Evolutionary conservation across 2,888 invertebrate species (phyloP).

Genomic region (Acanthococcus lagerstroemiae): DNA sequence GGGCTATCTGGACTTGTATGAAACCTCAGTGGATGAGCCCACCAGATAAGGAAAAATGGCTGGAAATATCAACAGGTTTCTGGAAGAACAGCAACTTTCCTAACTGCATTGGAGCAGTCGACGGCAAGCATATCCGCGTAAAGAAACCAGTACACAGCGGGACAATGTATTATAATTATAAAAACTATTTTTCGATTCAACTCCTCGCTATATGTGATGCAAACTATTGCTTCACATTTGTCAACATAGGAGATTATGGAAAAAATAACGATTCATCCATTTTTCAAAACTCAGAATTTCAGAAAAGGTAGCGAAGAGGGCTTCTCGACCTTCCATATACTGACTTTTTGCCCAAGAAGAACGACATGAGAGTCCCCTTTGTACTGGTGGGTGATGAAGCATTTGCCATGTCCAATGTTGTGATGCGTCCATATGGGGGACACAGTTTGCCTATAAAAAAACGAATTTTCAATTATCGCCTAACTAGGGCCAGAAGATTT

Average conservation of each 20-base stretch:
- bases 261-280: slow-evolving; percentile 32
- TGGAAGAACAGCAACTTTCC: slow-evolving; percentile 32
- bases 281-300: slow-evolving; percentile 27
- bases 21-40: slow-evolving; percentile 31
- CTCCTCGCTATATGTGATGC: slow-evolving; percentile 27
- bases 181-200: slow-evolving; percentile 24
- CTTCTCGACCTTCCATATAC: not conserved
- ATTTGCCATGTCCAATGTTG: slow-evolving; percentile 34
- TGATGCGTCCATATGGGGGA: slow-evolving; percentile 36
- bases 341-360: not conserved
- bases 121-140: slow-evolving; percentile 30
- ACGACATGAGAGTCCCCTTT: slow-evolving; percentile 5
- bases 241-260: slow-evolving; percentile 21
- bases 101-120: slow-evolving; percentile 30
- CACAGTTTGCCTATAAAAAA: slow-evolving; percentile 33
- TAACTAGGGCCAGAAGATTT: slow-evolving; percentile 34
- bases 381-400: slow-evolving; percentile 29
- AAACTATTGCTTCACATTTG: slow-evolving; percentile 28
- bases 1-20: slow-evolving; percentile 32
- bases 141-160: slow-evolving; percentile 15
- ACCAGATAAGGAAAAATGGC: slow-evolving; percentile 29
- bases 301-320: not conserved
- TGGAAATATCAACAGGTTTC: slow-evolving; percentile 32
- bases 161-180: slow-evolving; percentile 31
- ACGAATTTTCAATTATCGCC: slow-evolving; percentile 37